Percentiles rank a stretch among this genome's conserved stretches.
These are phyloP conservation scores for Psix sp. DNA, from an alignment of 1,140 invertebrate genomes.

Conservation along the genomic window DNA sequence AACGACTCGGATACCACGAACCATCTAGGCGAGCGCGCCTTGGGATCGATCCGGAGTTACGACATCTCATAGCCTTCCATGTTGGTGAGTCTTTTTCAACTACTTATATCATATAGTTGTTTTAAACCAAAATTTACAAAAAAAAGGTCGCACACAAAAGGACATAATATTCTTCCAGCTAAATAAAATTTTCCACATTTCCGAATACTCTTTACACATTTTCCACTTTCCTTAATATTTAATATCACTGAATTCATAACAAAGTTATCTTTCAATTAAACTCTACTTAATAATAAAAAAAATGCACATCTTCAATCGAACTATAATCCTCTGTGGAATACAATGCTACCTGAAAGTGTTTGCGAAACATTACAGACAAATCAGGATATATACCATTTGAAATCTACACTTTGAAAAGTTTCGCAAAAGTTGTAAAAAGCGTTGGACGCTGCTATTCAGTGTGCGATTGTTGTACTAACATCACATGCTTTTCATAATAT, in stretches of 20 bases:
- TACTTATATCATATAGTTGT: slow-evolving; percentile 14
- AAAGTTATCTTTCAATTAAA: no score
- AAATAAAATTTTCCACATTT: no score
- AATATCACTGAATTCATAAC: no score
- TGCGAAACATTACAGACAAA: slow-evolving; percentile 3
- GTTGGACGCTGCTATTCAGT: slow-evolving; percentile 12
- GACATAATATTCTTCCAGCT: no score
- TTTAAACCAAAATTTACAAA: no score
- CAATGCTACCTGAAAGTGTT: slow-evolving; percentile 7
- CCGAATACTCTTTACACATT: not conserved
- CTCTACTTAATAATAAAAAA: slow-evolving; percentile 2
- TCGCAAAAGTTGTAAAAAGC: slow-evolving; percentile 11
- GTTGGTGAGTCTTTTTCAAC: slow-evolving; percentile 71
- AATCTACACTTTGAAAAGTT: slow-evolving; percentile 25
- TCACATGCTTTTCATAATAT: slow-evolving; percentile 28
- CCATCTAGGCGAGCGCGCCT: slow-evolving; percentile 78
- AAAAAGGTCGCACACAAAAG: no score
- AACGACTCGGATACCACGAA: slow-evolving; percentile 79
- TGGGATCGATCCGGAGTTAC: slow-evolving; percentile 82
- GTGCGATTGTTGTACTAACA: slow-evolving; percentile 25
- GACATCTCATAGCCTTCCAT: slow-evolving; percentile 80
- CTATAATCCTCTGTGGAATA: not conserved
- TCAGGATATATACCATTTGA: slow-evolving; percentile 11
- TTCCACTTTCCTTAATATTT: not conserved
- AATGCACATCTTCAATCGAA: slow-evolving; percentile 14